These are phyloP conservation scores for Portevinia maculata DNA, from an alignment of 2,888 invertebrate genomes.

Conservation along the genomic window DNA sequence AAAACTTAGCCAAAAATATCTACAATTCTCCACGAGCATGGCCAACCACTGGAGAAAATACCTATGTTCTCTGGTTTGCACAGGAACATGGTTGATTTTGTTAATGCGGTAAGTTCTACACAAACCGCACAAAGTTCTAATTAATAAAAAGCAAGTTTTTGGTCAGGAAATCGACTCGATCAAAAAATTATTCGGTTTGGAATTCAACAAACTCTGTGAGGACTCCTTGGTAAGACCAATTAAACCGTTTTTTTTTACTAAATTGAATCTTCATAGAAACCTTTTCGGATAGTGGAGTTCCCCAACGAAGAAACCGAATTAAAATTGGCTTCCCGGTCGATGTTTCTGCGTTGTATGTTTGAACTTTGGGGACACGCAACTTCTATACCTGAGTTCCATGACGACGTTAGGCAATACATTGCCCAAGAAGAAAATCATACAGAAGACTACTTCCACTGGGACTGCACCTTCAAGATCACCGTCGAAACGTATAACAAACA, in stretches of 20 bases:
- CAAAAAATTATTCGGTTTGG: constrained; percentile 85
- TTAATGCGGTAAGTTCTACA: constrained; percentile 89
- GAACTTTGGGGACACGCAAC: constrained; percentile 91
- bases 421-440: constrained; percentile 80
- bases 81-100: constrained; percentile 94
- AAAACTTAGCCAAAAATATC: too few relatives aligned
- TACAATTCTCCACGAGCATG: too few relatives aligned
- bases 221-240: constrained; percentile 76
- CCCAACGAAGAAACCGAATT: constrained; percentile 88
- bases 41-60: constrained; percentile 86
- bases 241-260: background rate
- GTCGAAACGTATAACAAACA: constrained; percentile 96
- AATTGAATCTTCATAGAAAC: constrained; percentile 86
- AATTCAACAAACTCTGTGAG: constrained; percentile 79
- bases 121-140: too few relatives aligned
- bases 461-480: constrained; percentile 90
- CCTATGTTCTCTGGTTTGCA: constrained; percentile 94
- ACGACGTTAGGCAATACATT: constrained; percentile 84
- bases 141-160: background rate
- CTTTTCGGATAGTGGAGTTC: constrained; percentile 93
- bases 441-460: constrained; percentile 83
- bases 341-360: constrained; percentile 89
- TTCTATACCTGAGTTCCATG: constrained; percentile 85
- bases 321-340: constrained; percentile 90
- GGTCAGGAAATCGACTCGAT: constrained; percentile 91